Percentiles rank a stretch among this genome's conserved stretches.
phyloP scores from a whole-genome alignment of 2,888 invertebrate genomes.

The Nasonia oneida region DNA sequence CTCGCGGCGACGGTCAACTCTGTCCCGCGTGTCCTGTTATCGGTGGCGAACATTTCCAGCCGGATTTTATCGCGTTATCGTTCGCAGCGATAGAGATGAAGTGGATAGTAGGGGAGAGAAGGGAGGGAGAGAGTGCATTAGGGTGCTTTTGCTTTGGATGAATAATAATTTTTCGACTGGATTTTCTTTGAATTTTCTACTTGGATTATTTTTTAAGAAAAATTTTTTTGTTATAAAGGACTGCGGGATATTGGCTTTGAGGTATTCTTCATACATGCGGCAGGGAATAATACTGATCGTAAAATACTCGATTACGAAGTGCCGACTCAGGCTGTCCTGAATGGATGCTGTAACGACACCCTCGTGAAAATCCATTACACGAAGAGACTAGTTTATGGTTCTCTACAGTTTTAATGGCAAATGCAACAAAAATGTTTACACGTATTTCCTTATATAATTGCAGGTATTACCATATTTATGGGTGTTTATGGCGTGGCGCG shows the following conservation, averaged over 20 bases:
- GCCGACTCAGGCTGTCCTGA: not conserved
- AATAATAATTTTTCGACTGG: conserved; percentile 16
- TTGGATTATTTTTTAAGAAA: no score
- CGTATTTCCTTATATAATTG: no score
- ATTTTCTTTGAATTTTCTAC: not conserved
- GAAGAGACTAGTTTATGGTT: no score
- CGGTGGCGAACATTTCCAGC: conserved; percentile 40
- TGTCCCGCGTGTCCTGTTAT: conserved; percentile 52
- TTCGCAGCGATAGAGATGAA: not conserved
- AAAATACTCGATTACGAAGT: no score
- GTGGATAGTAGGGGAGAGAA: not conserved
- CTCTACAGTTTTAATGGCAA: not conserved
- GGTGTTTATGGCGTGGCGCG: no score
- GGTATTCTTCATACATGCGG: no score
- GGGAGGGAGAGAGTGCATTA: not conserved
- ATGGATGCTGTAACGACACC: not conserved
- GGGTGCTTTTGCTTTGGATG: not conserved
- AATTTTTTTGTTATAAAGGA: no score
- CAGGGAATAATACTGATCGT: no score
- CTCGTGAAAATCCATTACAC: not conserved
- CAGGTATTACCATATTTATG: no score
- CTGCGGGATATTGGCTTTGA: no score
- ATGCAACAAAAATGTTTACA: no score
- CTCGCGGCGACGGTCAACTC: not conserved
- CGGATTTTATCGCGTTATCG: conserved; percentile 47